A percentile compares a stretch with the other conserved stretches of the same genome.
phyloP scores from a whole-genome alignment of 2,113 vertebrate species.

The Symphodus melops region DNA sequence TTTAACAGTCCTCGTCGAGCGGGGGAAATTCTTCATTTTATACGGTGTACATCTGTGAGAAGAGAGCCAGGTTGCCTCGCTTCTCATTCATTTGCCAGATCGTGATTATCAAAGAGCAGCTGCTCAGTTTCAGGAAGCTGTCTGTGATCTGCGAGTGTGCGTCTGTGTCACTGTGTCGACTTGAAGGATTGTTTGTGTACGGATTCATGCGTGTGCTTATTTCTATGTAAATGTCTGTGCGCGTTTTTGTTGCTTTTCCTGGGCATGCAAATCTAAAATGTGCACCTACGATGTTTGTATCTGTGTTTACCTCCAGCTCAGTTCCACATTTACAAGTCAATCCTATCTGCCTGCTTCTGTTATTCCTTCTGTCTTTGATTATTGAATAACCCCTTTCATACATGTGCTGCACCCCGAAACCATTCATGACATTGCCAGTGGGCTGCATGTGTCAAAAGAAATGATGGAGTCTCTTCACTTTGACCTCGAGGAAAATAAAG shows the following conservation, averaged over 20 bases:
- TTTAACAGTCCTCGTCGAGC: constrained; percentile 54
- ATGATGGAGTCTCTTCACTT: no score
- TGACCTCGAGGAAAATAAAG: no score
- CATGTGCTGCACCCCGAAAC: background rate
- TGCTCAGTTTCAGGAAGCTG: constrained; percentile 53
- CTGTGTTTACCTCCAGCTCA: constrained; percentile 13
- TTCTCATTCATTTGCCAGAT: constrained; percentile 52
- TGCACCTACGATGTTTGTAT: constrained; percentile 8
- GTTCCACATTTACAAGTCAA: constrained; percentile 18
- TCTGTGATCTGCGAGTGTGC: constrained; percentile 39
- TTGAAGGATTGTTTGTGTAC: constrained; percentile 8
- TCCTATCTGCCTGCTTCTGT: constrained; percentile 19
- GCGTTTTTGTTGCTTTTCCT: background rate
- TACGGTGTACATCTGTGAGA: constrained; percentile 22
- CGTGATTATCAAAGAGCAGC: constrained; percentile 68
- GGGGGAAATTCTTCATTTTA: constrained; percentile 43
- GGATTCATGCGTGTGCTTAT: constrained; percentile 2
- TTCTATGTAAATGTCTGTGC: constrained; percentile 20
- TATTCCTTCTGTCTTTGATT: constrained; percentile 16
- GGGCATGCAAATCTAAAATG: constrained; percentile 5
- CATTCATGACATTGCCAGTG: no score
- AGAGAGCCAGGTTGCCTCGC: constrained; percentile 45
- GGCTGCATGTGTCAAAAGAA: no score
- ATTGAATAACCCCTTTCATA: background rate
- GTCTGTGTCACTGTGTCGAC: background rate